Evolutionary conservation across 2,113 vertebrate species (phyloP), one percentile per base, ranked within the genome.

Genomic region (Gadus chalcogrammus): DNA sequence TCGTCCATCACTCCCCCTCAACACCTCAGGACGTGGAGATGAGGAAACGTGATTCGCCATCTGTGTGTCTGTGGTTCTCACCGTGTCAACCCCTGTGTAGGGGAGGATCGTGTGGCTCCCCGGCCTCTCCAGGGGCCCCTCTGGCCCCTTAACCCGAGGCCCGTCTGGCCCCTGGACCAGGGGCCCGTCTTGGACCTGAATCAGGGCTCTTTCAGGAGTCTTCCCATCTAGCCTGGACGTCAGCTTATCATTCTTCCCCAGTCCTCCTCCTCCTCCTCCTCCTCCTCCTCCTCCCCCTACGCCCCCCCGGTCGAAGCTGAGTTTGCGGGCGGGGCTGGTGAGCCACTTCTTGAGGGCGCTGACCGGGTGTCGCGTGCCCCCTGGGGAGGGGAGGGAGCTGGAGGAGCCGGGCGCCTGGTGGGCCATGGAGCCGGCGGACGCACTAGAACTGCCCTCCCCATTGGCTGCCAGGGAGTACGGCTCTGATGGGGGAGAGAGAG

Each of bases 311-410:
- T 87, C 90, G 5, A 84, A 79, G 79, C 88, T 92, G 62, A 93
- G 79, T 72, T 92, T 93, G 52, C 92, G 90, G 24, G 93, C 88
- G 0, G 93, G 93, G 42, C 87, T 92, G 76, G 90, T 92, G 69
- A 94, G 89, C 93, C 93, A 94, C 79, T 93, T 93, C 84, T 92
- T 93, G 55, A 94, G 82, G 61, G 92, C 85, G 53, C 90, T 91
- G 74, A 93, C 86, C 0, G 93, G 91, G 74, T 84, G 90, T 28
- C 87, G 90, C 38, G 93, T 79, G 18, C 89, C 87, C 61, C 76
- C 84, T 17, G 87, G 79, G 0, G 82, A 69, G 22, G 84, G 74
- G 61, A 88, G 91, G 4, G 92, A 92, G 84, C 90, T 87, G 35
- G 92, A 92, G 84, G 86, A 90, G 73, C 86, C 90, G 4, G 93